Conservation (phyloP, 2,888 invertebrate genomes). For the Alviniconcha strummeri region DNA sequence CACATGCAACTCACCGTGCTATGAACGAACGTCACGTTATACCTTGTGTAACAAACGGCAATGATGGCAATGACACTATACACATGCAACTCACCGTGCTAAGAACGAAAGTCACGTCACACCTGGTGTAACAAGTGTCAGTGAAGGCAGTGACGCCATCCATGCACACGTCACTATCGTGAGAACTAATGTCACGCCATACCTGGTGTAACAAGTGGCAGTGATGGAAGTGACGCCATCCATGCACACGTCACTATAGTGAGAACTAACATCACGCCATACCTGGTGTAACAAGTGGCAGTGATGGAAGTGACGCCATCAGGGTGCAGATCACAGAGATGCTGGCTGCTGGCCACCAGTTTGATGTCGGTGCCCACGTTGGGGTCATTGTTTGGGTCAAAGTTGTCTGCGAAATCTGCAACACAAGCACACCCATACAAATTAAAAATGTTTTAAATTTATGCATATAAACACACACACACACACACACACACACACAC, state of each 20-base stretch:
- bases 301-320: slow-evolving; percentile 28
- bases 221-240: not conserved
- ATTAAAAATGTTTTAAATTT: not conserved
- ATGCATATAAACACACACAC: not conserved
- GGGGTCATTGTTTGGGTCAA: slow-evolving; percentile 25
- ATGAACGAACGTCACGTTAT: too few relatives aligned
- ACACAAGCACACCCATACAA: not conserved
- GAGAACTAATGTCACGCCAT: not conserved
- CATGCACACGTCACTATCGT: not conserved
- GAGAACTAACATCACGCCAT: not conserved
- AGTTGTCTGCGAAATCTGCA: slow-evolving; percentile 30
- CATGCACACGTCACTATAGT: not conserved
- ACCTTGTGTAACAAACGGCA: too few relatives aligned
- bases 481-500: not conserved
- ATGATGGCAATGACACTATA: too few relatives aligned
- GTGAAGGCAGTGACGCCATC: not conserved
- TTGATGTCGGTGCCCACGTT: slow-evolving; percentile 19
- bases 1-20: too few relatives aligned
- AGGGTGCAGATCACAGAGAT: slow-evolving; percentile 24
- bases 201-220: not conserved
- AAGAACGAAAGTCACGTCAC: too few relatives aligned
- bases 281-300: slow-evolving; percentile 25
- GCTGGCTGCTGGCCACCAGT: slow-evolving; percentile 15
- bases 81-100: too few relatives aligned
- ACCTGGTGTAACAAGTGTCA: not conserved